phyloP scores from a whole-genome alignment of 2,888 invertebrate species.

The Lasioglossum lativentre region DNA sequence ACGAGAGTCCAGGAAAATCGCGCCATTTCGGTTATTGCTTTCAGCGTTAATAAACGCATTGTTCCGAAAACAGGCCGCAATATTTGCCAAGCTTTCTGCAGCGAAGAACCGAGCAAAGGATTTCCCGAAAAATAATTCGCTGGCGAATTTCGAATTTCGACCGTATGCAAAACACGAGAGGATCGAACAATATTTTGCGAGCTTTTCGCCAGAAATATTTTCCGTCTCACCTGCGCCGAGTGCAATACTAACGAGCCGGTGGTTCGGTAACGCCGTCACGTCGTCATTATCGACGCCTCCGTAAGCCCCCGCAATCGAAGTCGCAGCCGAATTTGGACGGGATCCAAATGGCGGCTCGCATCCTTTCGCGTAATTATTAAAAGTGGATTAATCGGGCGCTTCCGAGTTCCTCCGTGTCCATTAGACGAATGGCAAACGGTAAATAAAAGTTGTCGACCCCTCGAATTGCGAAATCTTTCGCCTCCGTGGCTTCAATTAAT shows the following conservation, averaged over 20 bases:
- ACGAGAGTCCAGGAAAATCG: neutral
- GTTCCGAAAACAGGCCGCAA: neutral
- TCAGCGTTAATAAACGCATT: neutral
- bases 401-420: neutral
- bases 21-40: neutral
- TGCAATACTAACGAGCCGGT: conserved; percentile 16
- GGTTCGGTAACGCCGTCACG: conserved; percentile 41
- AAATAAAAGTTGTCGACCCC: neutral
- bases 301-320: conserved; percentile 15
- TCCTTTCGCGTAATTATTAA: conserved; percentile 51
- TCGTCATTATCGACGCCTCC: conserved; percentile 51
- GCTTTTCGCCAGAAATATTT: neutral
- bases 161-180: neutral
- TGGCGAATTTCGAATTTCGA: neutral
- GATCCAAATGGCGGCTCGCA: conserved; percentile 38
- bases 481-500: neutral
- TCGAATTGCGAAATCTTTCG: neutral
- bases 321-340: conserved; percentile 39
- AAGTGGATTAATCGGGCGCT: conserved; percentile 41
- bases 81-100: neutral
- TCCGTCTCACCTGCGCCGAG: neutral
- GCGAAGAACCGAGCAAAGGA: neutral
- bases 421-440: conserved; percentile 1
- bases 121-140: neutral
- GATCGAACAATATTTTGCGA: neutral